Evolutionary conservation across 1,140 invertebrate species (phyloP).

Genomic region (Pteromalus puparum): DNA sequence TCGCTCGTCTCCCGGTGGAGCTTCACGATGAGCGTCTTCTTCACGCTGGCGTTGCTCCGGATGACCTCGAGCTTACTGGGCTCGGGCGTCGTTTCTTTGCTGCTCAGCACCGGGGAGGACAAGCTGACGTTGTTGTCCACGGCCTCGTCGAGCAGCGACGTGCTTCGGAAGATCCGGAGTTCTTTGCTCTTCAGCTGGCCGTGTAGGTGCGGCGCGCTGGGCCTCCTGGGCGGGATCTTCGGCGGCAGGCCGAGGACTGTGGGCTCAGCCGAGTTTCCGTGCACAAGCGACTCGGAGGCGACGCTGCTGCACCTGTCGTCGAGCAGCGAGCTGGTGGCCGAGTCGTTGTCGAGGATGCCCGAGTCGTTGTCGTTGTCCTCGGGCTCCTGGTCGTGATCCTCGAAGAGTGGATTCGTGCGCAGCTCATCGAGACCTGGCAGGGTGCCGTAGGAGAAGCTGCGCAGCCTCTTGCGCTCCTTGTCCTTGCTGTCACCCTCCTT

Average conservation of each 20-base stretch:
- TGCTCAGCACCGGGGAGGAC: not conserved
- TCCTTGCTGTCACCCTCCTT: constrained; percentile 70
- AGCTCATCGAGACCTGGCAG: constrained; percentile 84
- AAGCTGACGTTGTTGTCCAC: not conserved
- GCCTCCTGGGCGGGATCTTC: constrained; percentile 64
- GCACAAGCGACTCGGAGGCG: constrained; percentile 75
- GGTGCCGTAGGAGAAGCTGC: constrained; percentile 86
- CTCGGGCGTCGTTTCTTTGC: not conserved
- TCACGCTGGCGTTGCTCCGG: constrained; percentile 71
- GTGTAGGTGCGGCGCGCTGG: constrained; percentile 13
- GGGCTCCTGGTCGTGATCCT: constrained; percentile 75
- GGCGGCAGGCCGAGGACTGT: constrained; percentile 69
- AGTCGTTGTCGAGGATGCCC: constrained; percentile 85
- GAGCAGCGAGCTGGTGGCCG: constrained; percentile 81
- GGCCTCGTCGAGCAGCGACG: constrained; percentile 50
- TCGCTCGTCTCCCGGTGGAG: constrained; percentile 80
- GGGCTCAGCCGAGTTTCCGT: constrained; percentile 62
- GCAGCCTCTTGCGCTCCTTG: constrained; percentile 78
- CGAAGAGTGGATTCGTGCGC: constrained; percentile 78
- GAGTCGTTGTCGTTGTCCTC: constrained; percentile 80
- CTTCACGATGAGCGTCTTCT: constrained; percentile 80
- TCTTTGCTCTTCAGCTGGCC: constrained; percentile 59
- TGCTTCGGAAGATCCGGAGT: constrained; percentile 61
- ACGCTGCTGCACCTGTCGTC: constrained; percentile 80
- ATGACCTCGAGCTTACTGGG: constrained; percentile 54